phyloP scores from a whole-genome alignment of 2,797 vertebrate species.

The Rhabdomys pumilio region DNA sequence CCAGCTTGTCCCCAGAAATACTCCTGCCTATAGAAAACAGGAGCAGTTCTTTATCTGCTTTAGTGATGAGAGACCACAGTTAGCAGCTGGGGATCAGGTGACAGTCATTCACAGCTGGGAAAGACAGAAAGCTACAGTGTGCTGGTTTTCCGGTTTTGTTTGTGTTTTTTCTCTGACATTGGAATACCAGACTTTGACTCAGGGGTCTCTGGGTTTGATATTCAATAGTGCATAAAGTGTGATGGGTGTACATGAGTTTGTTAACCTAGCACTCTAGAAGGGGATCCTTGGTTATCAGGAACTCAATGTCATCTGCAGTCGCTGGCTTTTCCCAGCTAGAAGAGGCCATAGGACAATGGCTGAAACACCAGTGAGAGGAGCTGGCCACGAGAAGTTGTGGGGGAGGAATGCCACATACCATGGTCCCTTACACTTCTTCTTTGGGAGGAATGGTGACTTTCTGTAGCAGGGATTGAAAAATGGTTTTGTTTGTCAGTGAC shows the following conservation, averaged over 20 bases:
- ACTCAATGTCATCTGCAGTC: background rate
- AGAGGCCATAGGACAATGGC: background rate
- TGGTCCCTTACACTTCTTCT: too few relatives aligned
- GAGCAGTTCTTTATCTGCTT: background rate
- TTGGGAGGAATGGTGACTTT: background rate
- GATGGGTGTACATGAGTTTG: too few relatives aligned
- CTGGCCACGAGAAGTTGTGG: background rate
- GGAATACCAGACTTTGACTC: background rate
- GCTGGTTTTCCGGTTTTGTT: background rate
- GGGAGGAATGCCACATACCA: background rate
- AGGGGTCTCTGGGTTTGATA: background rate
- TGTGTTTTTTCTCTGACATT: background rate
- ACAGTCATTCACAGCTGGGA: background rate
- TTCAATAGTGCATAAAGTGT: too few relatives aligned
- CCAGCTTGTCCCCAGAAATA: background rate
- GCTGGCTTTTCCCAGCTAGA: background rate
- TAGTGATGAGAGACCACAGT: background rate
- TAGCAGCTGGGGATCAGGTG: background rate
- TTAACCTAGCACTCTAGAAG: background rate
- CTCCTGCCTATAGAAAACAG: background rate
- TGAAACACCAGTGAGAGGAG: background rate
- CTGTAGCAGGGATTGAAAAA: background rate
- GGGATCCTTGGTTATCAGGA: background rate
- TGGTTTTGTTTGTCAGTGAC: background rate
- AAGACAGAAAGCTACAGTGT: background rate